Conservation (phyloP, 2,888 invertebrate species). For the Morinoia aosen region DNA sequence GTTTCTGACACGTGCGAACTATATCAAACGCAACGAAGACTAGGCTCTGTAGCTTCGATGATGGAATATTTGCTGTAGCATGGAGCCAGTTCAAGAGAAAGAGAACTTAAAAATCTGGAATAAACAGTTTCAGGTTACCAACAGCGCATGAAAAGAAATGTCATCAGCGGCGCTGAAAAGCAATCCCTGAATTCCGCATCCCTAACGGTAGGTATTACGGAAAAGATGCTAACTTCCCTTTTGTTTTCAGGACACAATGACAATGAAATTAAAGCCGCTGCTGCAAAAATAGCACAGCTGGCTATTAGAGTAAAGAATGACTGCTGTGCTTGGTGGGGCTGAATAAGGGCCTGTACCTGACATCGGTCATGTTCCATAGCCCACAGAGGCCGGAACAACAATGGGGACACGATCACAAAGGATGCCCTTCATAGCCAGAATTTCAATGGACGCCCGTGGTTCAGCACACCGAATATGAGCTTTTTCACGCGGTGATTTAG, state of each 20-base stretch:
- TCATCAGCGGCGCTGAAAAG: neutral
- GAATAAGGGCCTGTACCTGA: neutral
- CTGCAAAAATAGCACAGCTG: neutral
- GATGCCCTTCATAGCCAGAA: neutral
- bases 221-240: neutral
- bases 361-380: conserved; percentile 12
- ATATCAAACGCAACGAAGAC: neutral
- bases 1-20: neutral
- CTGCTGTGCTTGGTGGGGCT: neutral
- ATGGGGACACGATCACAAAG: conserved; percentile 13
- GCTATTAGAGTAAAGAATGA: neutral
- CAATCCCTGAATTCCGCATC: neutral
- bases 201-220: neutral
- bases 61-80: neutral
- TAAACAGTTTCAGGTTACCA: neutral
- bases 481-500: neutral
- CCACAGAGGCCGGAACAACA: conserved; percentile 5
- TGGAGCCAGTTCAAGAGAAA: neutral
- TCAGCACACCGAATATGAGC: neutral
- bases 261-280: neutral
- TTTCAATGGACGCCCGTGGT: neutral
- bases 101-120: neutral
- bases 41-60: neutral
- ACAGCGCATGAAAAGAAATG: neutral
- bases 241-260: neutral